phyloP scores from a whole-genome alignment of 2,888 invertebrate species.

The Balanococcus diminutus region DNA sequence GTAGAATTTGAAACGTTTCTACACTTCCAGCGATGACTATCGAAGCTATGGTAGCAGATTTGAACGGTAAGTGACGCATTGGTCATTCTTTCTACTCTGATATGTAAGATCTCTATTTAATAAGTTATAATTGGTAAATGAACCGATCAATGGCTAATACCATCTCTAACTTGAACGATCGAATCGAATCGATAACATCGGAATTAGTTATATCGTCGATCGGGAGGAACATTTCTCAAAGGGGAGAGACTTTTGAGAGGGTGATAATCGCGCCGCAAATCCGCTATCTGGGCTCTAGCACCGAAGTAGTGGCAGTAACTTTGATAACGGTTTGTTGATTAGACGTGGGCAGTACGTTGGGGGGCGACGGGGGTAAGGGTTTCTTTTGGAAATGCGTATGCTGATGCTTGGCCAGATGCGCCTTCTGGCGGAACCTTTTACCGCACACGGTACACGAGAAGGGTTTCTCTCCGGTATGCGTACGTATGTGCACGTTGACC shows the following conservation, averaged over 20 bases:
- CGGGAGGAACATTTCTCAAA: too few species aligned
- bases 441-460: conserved; percentile 94
- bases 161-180: background rate
- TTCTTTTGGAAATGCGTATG: conserved; percentile 75
- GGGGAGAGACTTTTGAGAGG: background rate
- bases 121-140: too few species aligned
- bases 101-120: too few species aligned
- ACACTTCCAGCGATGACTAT: background rate
- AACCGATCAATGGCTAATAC: background rate
- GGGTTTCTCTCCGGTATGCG: conserved; percentile 97
- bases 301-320: conserved; percentile 46
- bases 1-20: background rate
- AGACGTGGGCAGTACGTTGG: background rate
- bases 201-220: too few species aligned
- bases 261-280: background rate
- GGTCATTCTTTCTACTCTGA: background rate
- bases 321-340: conserved; percentile 43
- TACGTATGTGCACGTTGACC: conserved; percentile 95
- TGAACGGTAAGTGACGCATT: background rate
- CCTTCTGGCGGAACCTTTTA: conserved; percentile 90
- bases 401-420: conserved; percentile 89
- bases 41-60: background rate
- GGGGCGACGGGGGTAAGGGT: conserved; percentile 58
- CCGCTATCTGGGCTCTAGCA: conserved; percentile 40
- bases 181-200: background rate